Conservation (phyloP, 2,797 vertebrate genomes). For the Channa striata region DNA sequence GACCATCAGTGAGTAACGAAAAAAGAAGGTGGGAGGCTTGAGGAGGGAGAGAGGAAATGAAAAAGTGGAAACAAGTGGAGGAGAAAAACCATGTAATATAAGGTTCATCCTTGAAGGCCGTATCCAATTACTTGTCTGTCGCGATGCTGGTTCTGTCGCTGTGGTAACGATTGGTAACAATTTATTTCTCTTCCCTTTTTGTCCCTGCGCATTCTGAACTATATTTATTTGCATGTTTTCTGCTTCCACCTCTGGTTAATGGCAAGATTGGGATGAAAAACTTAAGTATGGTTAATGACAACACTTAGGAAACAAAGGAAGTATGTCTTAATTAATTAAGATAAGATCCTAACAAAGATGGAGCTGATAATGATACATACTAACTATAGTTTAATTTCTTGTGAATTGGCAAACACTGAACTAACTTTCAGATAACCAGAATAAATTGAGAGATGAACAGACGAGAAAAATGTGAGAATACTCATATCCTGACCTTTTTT, state of each 20-base stretch:
- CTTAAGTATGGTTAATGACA: conserved; percentile 12
- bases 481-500: conserved; percentile 43
- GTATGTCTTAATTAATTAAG: conserved; percentile 20
- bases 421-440: conserved; percentile 22
- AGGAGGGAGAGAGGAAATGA: conserved; percentile 49
- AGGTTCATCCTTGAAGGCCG: conserved; percentile 60
- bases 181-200: conserved; percentile 26
- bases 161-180: conserved; percentile 43
- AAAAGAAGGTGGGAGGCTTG: conserved; percentile 28
- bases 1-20: conserved; percentile 20
- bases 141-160: conserved; percentile 48
- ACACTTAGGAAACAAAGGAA: conserved; percentile 2
- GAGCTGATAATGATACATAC: conserved; percentile 17
- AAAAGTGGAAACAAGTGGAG: conserved; percentile 31
- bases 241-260: conserved; percentile 23
- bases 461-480: conserved; percentile 17
- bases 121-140: conserved; percentile 52
- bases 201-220: conserved; percentile 35
- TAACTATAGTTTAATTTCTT: neutral
- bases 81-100: conserved; percentile 36
- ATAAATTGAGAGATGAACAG: neutral
- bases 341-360: conserved; percentile 5
- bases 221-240: conserved; percentile 54
- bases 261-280: conserved; percentile 40
- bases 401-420: conserved; percentile 18